Evolutionary conservation across 2,113 vertebrate species (phyloP).

Genomic region (Tretioscincus oriximinensis): DNA sequence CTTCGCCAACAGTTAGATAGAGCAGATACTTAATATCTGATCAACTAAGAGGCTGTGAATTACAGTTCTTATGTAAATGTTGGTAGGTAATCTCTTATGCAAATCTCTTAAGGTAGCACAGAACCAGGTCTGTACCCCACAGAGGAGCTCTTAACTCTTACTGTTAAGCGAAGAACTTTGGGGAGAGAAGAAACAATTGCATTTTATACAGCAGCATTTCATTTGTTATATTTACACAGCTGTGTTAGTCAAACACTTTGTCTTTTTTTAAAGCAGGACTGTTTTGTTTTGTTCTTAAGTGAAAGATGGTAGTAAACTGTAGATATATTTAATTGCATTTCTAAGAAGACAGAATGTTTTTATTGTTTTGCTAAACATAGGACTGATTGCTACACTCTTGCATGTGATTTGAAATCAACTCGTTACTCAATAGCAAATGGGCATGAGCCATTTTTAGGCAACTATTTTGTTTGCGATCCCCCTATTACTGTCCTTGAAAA

Average conservation of each 20-base stretch:
- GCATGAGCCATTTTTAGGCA: too few species aligned
- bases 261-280: conserved; percentile 28
- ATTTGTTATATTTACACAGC: conserved; percentile 48
- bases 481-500: too few species aligned
- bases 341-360: conserved; percentile 54
- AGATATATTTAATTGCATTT: conserved; percentile 54
- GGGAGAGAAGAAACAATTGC: conserved; percentile 4
- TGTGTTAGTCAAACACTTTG: conserved; percentile 25
- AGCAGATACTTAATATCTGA: conserved; percentile 73
- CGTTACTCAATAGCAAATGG: not conserved
- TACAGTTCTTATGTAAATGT: conserved; percentile 72
- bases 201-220: conserved; percentile 34
- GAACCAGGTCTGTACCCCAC: conserved; percentile 31
- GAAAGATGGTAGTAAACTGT: conserved; percentile 51
- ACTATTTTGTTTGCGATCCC: too few species aligned
- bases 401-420: conserved; percentile 29
- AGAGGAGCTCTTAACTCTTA: conserved; percentile 50
- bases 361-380: conserved; percentile 32
- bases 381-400: not conserved
- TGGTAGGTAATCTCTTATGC: conserved; percentile 72
- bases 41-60: conserved; percentile 58
- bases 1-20: conserved; percentile 74
- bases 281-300: conserved; percentile 41
- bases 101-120: conserved; percentile 61
- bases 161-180: conserved; percentile 2